A percentile compares a stretch with the other conserved stretches of the same genome.
Conservation (phyloP, 2,113 vertebrate species). For the Romanogobio albipinnatus region DNA sequence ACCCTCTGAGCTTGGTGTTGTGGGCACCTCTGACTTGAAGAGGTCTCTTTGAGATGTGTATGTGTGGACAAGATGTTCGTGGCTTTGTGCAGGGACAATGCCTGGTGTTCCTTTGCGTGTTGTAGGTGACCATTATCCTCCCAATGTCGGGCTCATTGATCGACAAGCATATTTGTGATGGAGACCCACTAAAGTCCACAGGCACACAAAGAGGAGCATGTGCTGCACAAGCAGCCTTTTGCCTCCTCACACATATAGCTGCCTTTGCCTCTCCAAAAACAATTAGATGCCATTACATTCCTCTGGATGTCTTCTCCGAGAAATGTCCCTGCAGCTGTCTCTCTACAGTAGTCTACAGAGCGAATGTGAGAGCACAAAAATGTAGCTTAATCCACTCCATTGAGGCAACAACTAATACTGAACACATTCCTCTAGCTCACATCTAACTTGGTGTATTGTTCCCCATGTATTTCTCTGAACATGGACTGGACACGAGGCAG, state of each 20-base stretch:
- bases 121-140: not conserved
- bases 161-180: not conserved
- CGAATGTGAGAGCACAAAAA: not conserved
- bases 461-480: too few species aligned
- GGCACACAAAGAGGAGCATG: not conserved
- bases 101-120: not conserved
- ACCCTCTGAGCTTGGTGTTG: not conserved
- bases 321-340: not conserved
- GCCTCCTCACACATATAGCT: not conserved
- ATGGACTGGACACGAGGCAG: too few species aligned
- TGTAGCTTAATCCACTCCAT: not conserved
- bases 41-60: not conserved
- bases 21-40: not conserved
- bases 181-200: not conserved
- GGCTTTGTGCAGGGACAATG: not conserved
- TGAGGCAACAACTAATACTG: not conserved
- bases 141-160: not conserved
- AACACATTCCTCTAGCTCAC: not conserved
- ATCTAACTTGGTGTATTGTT: too few species aligned
- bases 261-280: not conserved
- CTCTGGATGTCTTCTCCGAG: not conserved
- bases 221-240: not conserved
- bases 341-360: not conserved
- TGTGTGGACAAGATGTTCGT: not conserved
- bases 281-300: not conserved